Evolutionary conservation across 2,888 invertebrate genomes (phyloP).

Genomic region (Leptinotarsa juncta): DNA sequence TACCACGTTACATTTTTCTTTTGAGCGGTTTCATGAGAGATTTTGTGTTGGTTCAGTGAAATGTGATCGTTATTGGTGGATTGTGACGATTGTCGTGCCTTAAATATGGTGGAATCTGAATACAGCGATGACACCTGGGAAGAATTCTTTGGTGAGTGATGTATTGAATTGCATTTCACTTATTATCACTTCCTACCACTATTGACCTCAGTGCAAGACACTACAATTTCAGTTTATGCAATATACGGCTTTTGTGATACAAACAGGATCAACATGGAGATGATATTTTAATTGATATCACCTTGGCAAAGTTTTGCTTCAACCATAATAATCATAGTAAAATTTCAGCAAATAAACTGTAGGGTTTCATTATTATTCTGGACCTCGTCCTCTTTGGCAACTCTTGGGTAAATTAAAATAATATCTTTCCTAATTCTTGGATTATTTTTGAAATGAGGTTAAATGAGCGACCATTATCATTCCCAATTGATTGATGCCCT

Average conservation of each 20-base stretch:
- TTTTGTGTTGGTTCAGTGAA: constrained; percentile 42
- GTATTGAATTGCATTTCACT: not conserved
- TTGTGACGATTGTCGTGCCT: constrained; percentile 35
- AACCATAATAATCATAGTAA: not conserved
- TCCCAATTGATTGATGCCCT: too few relatives aligned
- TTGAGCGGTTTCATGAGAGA: constrained; percentile 1
- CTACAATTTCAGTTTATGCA: not conserved
- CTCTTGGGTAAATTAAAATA: not conserved
- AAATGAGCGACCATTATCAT: too few relatives aligned
- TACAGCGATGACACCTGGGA: constrained; percentile 63
- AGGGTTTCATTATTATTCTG: not conserved
- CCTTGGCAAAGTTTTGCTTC: constrained; percentile 28
- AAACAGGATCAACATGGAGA: not conserved
- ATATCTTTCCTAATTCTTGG: too few relatives aligned
- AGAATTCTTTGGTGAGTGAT: constrained; percentile 62
- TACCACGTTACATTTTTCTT: constrained; percentile 18
- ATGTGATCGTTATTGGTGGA: constrained; percentile 48
- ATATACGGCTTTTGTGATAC: not conserved
- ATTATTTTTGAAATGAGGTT: too few relatives aligned
- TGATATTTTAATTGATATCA: constrained; percentile 26
- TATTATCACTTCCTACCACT: not conserved
- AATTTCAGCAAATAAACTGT: too few relatives aligned
- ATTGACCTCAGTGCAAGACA: not conserved
- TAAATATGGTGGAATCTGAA: constrained; percentile 60
- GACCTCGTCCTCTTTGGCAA: not conserved